A percentile compares a stretch with the other conserved stretches of the same genome.
These are phyloP conservation scores for Aplidium turbinatum DNA, from an alignment of 23 tunicate species.

Conservation along the genomic window DNA sequence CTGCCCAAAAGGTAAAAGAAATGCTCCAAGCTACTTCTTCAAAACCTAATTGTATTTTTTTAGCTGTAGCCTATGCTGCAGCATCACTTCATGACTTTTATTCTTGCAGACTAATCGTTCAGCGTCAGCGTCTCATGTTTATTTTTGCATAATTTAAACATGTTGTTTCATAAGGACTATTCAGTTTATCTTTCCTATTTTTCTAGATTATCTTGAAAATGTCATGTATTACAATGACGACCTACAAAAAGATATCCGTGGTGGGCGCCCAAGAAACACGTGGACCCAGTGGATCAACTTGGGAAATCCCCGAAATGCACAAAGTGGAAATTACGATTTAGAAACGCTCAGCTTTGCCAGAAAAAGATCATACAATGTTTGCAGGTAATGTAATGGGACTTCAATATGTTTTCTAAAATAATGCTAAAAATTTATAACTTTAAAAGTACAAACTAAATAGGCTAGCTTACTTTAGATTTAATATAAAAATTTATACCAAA, in stretches of 20 bases:
- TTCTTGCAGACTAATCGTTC: no score
- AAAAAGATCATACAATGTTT: constrained; percentile 6
- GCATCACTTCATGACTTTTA: no score
- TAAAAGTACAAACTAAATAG: no score
- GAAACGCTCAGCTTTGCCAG: constrained; percentile 44
- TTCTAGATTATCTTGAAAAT: not conserved
- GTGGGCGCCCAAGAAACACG: not conserved
- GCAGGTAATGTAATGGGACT: no score
- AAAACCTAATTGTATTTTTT: not conserved
- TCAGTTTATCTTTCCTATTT: no score
- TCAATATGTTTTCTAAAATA: no score
- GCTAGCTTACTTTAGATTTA: no score
- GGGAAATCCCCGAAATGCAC: constrained; percentile 14
- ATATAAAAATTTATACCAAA: no score
- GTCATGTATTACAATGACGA: not conserved
- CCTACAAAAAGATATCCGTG: not conserved
- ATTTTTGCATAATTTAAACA: not conserved
- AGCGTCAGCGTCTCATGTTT: no score
- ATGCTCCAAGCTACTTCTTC: not conserved
- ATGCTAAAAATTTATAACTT: no score
- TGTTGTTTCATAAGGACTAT: not conserved
- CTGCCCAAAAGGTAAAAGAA: constrained; percentile 55
- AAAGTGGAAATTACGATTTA: constrained; percentile 38
- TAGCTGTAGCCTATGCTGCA: not conserved
- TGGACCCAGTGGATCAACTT: constrained; percentile 60